Evolutionary conservation across 2,797 vertebrate species (phyloP).

Genomic region (Phrynocephalus forsythii): DNA sequence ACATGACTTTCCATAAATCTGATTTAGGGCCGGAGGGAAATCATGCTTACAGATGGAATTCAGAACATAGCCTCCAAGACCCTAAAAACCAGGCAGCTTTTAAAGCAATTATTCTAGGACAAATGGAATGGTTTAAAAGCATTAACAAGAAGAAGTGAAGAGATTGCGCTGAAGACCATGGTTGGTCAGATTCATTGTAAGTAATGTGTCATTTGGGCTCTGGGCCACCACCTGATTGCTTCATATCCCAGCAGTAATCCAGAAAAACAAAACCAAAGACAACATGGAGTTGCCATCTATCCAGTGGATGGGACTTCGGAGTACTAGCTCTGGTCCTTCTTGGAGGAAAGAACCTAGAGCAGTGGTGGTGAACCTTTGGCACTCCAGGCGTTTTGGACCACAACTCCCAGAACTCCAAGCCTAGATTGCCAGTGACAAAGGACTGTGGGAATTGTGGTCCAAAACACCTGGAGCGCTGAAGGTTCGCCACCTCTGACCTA

Average conservation of each 20-base stretch:
- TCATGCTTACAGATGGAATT: fast-evolving
- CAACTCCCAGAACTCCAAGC: too few species aligned
- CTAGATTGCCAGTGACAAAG: too few species aligned
- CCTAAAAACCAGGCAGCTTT: fast-evolving
- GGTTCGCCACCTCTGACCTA: too few species aligned
- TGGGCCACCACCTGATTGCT: neutral
- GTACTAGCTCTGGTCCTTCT: too few species aligned
- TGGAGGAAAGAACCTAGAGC: too few species aligned
- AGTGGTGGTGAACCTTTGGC: too few species aligned
- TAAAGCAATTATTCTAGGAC: neutral
- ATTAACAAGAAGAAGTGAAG: fast-evolving
- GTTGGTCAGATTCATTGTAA: neutral
- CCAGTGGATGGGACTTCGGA: too few species aligned
- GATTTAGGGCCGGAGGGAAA: neutral
- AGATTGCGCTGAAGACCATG: neutral
- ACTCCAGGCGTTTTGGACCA: too few species aligned
- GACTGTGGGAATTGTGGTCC: too few species aligned
- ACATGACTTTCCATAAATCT: conserved; percentile 10
- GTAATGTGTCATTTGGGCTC: neutral
- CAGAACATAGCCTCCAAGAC: neutral
- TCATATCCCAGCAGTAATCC: neutral
- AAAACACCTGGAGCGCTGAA: too few species aligned
- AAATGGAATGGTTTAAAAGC: neutral
- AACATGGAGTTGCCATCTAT: neutral
- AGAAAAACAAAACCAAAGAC: neutral